Percentiles rank a stretch among this genome's conserved stretches.
phyloP scores from a whole-genome alignment of 2,113 vertebrate genomes.

The Sapayoa aenigma region DNA sequence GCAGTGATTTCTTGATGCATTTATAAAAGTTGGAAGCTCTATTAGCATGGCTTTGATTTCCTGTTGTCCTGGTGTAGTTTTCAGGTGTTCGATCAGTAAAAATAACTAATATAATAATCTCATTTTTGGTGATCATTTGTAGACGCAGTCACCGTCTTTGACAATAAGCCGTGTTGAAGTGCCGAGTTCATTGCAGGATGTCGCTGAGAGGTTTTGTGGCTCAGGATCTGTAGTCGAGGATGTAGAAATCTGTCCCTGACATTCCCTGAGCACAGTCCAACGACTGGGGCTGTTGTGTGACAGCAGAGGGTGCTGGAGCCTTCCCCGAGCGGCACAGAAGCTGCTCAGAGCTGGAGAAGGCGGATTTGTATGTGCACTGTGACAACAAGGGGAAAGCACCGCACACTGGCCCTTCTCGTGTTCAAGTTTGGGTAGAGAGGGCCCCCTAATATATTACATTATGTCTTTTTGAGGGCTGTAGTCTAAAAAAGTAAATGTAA shows the following conservation, averaged over 20 bases:
- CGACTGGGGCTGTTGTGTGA: neutral
- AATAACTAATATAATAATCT: neutral
- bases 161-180: neutral
- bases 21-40: neutral
- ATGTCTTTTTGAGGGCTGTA: neutral
- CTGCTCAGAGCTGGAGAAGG: neutral
- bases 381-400: neutral
- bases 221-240: neutral
- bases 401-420: neutral
- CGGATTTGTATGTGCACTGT: fast-evolving
- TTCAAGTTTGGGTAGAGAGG: neutral
- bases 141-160: neutral
- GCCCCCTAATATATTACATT: neutral
- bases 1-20: neutral
- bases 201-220: neutral
- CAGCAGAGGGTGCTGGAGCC: conserved; percentile 59
- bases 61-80: neutral
- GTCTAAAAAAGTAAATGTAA: neutral
- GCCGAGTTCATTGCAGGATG: neutral
- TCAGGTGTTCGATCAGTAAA: neutral
- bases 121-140: neutral
- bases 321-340: neutral
- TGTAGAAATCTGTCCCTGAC: neutral
- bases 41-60: neutral
- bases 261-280: neutral